Evolutionary conservation across 2,797 vertebrate genomes (phyloP).

Genomic region (Rhyacichthys aspro): DNA sequence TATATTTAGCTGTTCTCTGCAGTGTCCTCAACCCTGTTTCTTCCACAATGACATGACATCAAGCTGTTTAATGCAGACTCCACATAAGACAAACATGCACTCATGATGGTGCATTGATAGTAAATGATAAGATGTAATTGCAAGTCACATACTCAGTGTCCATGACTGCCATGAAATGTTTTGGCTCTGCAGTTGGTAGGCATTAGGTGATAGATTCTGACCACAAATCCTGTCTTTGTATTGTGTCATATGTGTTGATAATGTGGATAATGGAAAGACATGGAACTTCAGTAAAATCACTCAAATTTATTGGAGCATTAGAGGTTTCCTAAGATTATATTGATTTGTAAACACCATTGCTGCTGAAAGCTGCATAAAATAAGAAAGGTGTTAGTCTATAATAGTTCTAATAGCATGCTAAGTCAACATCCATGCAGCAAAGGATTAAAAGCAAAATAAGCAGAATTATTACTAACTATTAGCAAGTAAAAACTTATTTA

Average conservation of each 20-base stretch:
- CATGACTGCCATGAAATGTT: background rate
- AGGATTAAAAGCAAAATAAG: background rate
- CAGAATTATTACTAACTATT: no score
- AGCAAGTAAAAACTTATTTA: background rate
- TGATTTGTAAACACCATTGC: background rate
- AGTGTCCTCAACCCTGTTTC: constrained; percentile 53
- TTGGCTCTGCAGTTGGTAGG: no score
- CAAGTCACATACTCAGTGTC: background rate
- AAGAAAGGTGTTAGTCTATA: background rate
- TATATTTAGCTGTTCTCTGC: constrained; percentile 69
- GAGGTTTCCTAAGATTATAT: no score
- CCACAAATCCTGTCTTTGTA: no score
- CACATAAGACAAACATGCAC: constrained; percentile 14
- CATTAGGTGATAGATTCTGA: no score
- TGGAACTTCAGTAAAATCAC: no score
- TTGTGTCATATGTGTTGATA: no score
- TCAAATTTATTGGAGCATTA: no score
- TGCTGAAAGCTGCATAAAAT: no score
- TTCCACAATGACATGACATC: constrained; percentile 57
- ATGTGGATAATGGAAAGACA: no score
- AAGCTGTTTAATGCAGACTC: constrained; percentile 39
- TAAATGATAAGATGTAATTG: background rate
- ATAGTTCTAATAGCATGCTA: background rate
- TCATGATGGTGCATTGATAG: no score
- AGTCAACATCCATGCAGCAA: background rate